These are phyloP conservation scores for Enoplolaimus lenunculus DNA, from an alignment of 2,888 invertebrate species.

Conservation along the genomic window DNA sequence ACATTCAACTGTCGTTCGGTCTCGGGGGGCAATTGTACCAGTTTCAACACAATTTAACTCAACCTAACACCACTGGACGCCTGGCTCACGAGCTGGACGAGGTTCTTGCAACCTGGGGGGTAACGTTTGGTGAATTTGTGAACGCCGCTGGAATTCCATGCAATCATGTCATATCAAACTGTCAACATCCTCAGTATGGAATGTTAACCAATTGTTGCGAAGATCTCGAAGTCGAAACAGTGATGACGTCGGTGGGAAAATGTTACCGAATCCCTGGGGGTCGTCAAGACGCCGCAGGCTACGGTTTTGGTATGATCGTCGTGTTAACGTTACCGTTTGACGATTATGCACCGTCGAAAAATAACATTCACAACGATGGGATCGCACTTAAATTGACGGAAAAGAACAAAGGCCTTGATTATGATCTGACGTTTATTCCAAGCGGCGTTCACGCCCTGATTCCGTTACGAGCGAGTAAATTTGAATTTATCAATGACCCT, in stretches of 20 bases:
- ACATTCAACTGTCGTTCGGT: conserved; percentile 29
- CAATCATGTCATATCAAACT: not conserved
- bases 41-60: too few relatives aligned
- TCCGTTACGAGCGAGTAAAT: conserved; percentile 12
- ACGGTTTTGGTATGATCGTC: conserved; percentile 29
- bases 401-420: conserved; percentile 17
- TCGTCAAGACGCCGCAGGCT: conserved; percentile 26
- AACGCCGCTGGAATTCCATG: not conserved
- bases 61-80: not conserved
- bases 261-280: conserved; percentile 20
- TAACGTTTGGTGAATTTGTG: not conserved
- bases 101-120: not conserved
- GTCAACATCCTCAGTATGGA: not conserved
- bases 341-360: conserved; percentile 8
- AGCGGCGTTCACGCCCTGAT: conserved; percentile 9
- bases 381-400: conserved; percentile 34
- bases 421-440: conserved; percentile 14
- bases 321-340: conserved; percentile 30
- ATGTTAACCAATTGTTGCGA: conserved; percentile 1
- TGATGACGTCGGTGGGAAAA: conserved; percentile 15
- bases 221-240: not conserved
- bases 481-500: conserved; percentile 22
- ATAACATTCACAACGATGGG: conserved; percentile 34
- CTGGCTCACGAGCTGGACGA: not conserved
- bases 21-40: not conserved